Evolutionary conservation across 92 coral and sea anemone species (phyloP).

Genomic region (Zoanthus solanderi): DNA sequence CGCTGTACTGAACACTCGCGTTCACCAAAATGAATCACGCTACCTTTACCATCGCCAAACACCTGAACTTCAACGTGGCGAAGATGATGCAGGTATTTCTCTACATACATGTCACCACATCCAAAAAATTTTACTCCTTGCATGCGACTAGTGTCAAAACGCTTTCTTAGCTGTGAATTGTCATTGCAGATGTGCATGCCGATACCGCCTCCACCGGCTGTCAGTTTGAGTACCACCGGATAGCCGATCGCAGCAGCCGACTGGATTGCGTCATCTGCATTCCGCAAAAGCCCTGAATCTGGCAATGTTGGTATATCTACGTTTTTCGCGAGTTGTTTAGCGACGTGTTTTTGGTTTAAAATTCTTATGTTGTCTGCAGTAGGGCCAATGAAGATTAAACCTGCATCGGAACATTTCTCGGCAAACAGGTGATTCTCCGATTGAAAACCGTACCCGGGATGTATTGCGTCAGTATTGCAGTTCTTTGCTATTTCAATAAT

Average conservation of each 20-base stretch:
- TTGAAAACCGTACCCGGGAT: slow-evolving; percentile 78
- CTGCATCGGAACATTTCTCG: slow-evolving; percentile 55
- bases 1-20: slow-evolving; percentile 80
- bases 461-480: slow-evolving; percentile 59
- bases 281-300: slow-evolving; percentile 46
- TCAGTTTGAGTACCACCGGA: slow-evolving; percentile 60
- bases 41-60: slow-evolving; percentile 74
- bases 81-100: slow-evolving; percentile 55
- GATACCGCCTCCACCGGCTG: slow-evolving; percentile 75
- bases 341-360: slow-evolving; percentile 44
- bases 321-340: slow-evolving; percentile 49
- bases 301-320: slow-evolving; percentile 49
- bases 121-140: slow-evolving; percentile 50
- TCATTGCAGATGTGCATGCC: slow-evolving; percentile 60
- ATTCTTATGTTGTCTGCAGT: slow-evolving; percentile 51
- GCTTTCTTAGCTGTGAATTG: slow-evolving; percentile 46
- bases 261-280: slow-evolving; percentile 53
- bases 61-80: slow-evolving; percentile 79
- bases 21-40: slow-evolving; percentile 64
- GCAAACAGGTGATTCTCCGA: slow-evolving; percentile 67
- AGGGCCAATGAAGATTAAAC: slow-evolving; percentile 69
- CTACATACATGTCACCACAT: slow-evolving; percentile 53
- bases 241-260: slow-evolving; percentile 59
- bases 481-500: slow-evolving; percentile 50
- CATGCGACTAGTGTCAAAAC: slow-evolving; percentile 28